Conservation (phyloP, 2,113 vertebrate genomes). For the Rhineura floridana region DNA sequence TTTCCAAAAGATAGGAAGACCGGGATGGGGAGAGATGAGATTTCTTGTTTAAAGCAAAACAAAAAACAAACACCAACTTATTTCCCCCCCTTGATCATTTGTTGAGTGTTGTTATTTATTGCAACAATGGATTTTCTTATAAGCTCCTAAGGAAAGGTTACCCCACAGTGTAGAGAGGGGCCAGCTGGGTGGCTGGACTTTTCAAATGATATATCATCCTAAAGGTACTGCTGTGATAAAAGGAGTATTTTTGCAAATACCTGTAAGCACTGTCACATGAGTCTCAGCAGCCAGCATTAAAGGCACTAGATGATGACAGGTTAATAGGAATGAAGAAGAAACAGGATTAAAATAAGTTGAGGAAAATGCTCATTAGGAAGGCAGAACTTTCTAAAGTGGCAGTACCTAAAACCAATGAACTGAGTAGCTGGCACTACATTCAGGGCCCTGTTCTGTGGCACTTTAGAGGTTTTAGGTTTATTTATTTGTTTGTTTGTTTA, state of each 20-base stretch:
- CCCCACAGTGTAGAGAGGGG: constrained; percentile 51
- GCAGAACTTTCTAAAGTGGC: constrained; percentile 46
- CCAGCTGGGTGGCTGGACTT: constrained; percentile 55
- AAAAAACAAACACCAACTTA: too few species aligned
- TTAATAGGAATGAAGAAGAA: constrained; percentile 54
- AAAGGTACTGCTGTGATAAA: constrained; percentile 54
- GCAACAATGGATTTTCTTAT: constrained; percentile 74
- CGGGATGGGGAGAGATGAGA: constrained; percentile 63
- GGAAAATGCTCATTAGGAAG: constrained; percentile 48
- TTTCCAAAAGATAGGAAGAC: constrained; percentile 11
- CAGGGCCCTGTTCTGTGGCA: constrained; percentile 38
- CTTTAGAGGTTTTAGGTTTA: constrained; percentile 41
- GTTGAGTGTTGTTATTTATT: constrained; percentile 78
- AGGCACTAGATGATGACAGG: constrained; percentile 45
- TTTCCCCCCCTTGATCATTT: constrained; percentile 82
- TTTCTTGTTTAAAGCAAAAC: constrained; percentile 74
- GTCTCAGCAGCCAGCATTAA: constrained; percentile 37
- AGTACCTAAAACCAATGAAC: constrained; percentile 41
- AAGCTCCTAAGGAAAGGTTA: constrained; percentile 72
- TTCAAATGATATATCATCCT: constrained; percentile 56
- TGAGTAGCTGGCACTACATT: constrained; percentile 40
- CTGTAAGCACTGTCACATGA: constrained; percentile 44
- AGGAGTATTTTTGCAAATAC: constrained; percentile 67
- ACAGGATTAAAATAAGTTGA: constrained; percentile 13
- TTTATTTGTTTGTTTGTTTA: too few species aligned